Evolutionary conservation across 1,140 invertebrate species (phyloP).

Genomic region (Drosophila athabasca): DNA sequence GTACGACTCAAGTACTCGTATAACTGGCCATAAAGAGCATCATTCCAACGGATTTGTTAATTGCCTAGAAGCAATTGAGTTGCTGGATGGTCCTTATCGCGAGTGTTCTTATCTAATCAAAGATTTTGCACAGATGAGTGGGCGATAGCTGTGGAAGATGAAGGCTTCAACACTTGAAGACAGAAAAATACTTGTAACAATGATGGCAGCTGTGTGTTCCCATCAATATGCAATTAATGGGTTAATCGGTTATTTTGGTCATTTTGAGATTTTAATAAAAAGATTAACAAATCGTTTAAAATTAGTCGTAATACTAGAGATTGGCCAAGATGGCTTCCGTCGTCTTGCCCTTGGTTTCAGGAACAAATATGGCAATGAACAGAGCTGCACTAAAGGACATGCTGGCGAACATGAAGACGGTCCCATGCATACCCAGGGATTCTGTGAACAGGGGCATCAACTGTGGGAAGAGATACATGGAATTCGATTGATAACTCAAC

Average conservation of each 20-base stretch:
- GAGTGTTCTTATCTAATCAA: conserved; percentile 29
- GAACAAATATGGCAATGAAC: conserved; percentile 82
- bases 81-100: not conserved
- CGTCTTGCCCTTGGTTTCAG: conserved; percentile 92
- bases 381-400: conserved; percentile 56
- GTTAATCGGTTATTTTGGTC: too few species aligned
- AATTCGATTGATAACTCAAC: not conserved
- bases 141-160: conserved; percentile 14
- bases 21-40: too few species aligned
- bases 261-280: conserved; percentile 18
- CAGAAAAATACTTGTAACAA: conserved; percentile 29
- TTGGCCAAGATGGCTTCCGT: conserved; percentile 87
- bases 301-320: conserved; percentile 42
- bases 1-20: too few species aligned
- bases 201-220: not conserved
- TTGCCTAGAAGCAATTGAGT: too few species aligned
- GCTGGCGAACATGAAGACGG: conserved; percentile 67
- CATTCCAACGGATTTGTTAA: too few species aligned
- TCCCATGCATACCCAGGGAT: conserved; percentile 65
- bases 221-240: too few species aligned
- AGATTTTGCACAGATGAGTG: not conserved
- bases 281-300: conserved; percentile 25
- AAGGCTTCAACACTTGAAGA: not conserved
- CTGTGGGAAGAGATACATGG: conserved; percentile 4
- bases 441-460: conserved; percentile 50